Evolutionary conservation across 1,140 invertebrate species (phyloP).

Genomic region (Euura lappo): DNA sequence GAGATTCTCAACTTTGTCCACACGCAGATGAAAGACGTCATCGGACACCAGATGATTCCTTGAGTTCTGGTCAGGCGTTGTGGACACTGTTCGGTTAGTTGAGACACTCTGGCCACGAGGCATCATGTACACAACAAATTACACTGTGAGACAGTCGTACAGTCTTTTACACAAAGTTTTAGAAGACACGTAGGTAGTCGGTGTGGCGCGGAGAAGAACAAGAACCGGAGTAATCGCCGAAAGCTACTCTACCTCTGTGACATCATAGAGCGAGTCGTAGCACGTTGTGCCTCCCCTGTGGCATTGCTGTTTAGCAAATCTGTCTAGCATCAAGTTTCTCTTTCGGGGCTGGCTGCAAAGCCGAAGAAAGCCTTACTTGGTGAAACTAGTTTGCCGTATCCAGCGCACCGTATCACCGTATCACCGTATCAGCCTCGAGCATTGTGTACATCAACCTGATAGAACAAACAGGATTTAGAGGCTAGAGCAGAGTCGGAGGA

Average conservation of each 20-base stretch:
- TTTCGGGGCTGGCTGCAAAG: not conserved
- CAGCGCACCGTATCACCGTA: not conserved
- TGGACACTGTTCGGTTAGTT: no score
- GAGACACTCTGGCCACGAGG: conserved; percentile 1
- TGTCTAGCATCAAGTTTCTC: not conserved
- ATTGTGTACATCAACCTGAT: no score
- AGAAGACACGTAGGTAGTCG: not conserved
- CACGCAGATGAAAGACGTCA: no score
- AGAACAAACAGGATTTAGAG: no score
- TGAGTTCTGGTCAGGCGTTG: no score
- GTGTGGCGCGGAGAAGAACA: not conserved
- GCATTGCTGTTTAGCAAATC: not conserved
- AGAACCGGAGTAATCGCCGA: not conserved
- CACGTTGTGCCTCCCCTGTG: not conserved
- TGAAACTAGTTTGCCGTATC: not conserved
- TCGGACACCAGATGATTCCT: no score
- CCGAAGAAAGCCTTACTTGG: not conserved
- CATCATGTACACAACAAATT: not conserved
- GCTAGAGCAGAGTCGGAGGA: no score
- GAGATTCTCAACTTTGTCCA: conserved; percentile 9
- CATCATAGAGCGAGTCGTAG: not conserved
- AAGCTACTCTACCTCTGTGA: not conserved
- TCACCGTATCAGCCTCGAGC: not conserved
- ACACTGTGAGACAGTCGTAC: not conserved
- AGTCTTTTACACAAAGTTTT: conserved; percentile 4